Evolutionary conservation across 2,888 invertebrate species (phyloP).

Genomic region (Euproctis similis): DNA sequence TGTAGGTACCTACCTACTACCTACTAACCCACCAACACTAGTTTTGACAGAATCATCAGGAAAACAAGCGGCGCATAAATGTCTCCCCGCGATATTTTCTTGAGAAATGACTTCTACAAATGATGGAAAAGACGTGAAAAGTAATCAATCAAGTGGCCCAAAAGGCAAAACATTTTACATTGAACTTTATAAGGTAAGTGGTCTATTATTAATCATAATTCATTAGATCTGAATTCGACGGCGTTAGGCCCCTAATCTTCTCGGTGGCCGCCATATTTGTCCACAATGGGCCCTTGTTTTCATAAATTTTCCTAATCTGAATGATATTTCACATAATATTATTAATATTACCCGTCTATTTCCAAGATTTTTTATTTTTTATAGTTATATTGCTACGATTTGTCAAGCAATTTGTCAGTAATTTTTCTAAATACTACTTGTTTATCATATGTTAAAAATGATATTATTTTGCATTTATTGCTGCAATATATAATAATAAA

Average conservation of each 20-base stretch:
- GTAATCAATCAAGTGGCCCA: constrained; percentile 61
- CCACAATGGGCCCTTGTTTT: constrained; percentile 63
- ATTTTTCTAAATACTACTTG: too few relatives aligned
- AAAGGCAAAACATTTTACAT: constrained; percentile 70
- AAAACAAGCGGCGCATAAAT: constrained; percentile 75
- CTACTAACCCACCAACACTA: constrained; percentile 36
- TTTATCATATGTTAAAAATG: too few relatives aligned
- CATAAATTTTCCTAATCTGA: constrained; percentile 37
- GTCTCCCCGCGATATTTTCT: constrained; percentile 74
- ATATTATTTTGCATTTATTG: too few relatives aligned
- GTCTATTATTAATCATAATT: constrained; percentile 34
- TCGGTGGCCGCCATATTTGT: constrained; percentile 73
- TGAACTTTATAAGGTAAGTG: constrained; percentile 70
- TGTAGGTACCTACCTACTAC: too few relatives aligned
- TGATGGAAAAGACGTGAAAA: constrained; percentile 74
- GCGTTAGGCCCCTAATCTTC: constrained; percentile 62
- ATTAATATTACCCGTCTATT: too few relatives aligned
- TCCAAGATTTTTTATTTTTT: too few relatives aligned
- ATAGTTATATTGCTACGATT: too few relatives aligned
- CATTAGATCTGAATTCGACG: constrained; percentile 44
- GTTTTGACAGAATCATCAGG: constrained; percentile 67
- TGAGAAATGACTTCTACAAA: constrained; percentile 77
- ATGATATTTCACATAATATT: constrained; percentile 14
- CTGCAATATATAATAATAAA: too few relatives aligned
- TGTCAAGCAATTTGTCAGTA: too few relatives aligned